phyloP scores from a whole-genome alignment of 2,888 invertebrate species.

The Stegana nigrithorax region DNA sequence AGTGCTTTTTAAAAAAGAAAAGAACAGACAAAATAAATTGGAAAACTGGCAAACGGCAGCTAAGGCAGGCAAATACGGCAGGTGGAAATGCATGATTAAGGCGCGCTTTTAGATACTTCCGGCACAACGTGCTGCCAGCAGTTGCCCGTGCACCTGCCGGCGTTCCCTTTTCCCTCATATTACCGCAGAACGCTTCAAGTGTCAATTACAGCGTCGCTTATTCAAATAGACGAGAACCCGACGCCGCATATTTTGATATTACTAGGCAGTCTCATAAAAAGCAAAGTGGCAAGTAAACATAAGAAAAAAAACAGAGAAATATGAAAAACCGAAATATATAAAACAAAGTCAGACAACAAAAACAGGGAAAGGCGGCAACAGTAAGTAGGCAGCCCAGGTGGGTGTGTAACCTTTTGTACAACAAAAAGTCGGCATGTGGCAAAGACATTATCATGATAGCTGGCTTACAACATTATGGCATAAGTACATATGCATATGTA shows the following conservation, averaged over 20 bases:
- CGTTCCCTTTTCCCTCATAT: not conserved
- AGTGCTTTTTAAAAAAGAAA: not conserved
- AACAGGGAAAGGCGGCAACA: not conserved
- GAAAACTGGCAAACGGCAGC: not conserved
- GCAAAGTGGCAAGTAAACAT: too few relatives aligned
- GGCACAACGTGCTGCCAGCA: not conserved
- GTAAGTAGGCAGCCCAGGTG: not conserved
- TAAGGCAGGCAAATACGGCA: not conserved
- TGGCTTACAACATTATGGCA: slow-evolving; percentile 1
- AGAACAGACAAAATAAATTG: not conserved
- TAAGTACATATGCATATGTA: slow-evolving; percentile 22
- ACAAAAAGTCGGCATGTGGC: not conserved
- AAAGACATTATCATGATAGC: not conserved
- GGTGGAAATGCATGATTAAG: not conserved
- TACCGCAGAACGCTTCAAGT: slow-evolving; percentile 39
- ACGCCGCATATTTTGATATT: slow-evolving; percentile 39
- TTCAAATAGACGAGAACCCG: slow-evolving; percentile 54
- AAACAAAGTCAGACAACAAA: not conserved
- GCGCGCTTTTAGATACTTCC: slow-evolving; percentile 1
- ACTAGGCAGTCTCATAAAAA: slow-evolving; percentile 37
- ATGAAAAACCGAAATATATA: not conserved
- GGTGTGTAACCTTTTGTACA: not conserved
- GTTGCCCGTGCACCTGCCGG: too few relatives aligned
- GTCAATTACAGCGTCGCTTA: slow-evolving; percentile 63
- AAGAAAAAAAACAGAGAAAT: slow-evolving; percentile 5